A percentile compares a stretch with the other conserved stretches of the same genome.
Evolutionary conservation across 1,140 invertebrate genomes (phyloP).

Genomic region (Druon quercuslanigerum): DNA sequence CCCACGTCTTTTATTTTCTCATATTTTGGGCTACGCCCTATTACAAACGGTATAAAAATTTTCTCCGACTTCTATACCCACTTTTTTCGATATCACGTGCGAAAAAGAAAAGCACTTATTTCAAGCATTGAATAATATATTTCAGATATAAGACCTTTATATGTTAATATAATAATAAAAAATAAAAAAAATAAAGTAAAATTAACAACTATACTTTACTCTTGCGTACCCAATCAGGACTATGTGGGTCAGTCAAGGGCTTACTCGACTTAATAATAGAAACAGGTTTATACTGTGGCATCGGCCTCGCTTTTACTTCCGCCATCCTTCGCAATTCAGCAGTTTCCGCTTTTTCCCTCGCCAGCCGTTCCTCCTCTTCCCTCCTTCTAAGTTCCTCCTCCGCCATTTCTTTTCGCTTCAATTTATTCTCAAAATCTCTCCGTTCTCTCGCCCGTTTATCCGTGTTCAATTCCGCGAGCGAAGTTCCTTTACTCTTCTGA

Average conservation of each 20-base stretch:
- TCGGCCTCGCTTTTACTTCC: conserved; percentile 64
- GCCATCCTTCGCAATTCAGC: conserved; percentile 59
- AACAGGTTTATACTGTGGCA: conserved; percentile 65
- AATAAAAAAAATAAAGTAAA: too few species aligned
- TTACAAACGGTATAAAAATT: too few species aligned
- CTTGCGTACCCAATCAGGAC: conserved; percentile 57
- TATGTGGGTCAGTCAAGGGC: conserved; percentile 61
- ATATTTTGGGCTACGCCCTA: too few species aligned
- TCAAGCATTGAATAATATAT: too few species aligned
- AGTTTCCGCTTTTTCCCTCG: conserved; percentile 58
- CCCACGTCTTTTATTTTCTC: too few species aligned
- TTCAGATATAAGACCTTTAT: too few species aligned
- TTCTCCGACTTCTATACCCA: too few species aligned
- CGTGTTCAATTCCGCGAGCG: conserved; percentile 62
- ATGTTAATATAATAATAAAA: neutral
- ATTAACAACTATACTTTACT: neutral
- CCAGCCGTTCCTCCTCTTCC: conserved; percentile 51
- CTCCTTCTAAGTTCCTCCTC: conserved; percentile 53
- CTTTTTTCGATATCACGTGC: too few species aligned
- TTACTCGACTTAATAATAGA: conserved; percentile 59
- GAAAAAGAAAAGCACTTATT: too few species aligned
- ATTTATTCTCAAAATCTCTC: conserved; percentile 65
- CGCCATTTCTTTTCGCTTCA: conserved; percentile 63
- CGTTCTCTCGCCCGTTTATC: conserved; percentile 67
- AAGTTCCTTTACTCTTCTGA: conserved; percentile 41